Base-by-base conservation (phyloP, 2,797 vertebrate species). In the Octomys mimax region DNA sequence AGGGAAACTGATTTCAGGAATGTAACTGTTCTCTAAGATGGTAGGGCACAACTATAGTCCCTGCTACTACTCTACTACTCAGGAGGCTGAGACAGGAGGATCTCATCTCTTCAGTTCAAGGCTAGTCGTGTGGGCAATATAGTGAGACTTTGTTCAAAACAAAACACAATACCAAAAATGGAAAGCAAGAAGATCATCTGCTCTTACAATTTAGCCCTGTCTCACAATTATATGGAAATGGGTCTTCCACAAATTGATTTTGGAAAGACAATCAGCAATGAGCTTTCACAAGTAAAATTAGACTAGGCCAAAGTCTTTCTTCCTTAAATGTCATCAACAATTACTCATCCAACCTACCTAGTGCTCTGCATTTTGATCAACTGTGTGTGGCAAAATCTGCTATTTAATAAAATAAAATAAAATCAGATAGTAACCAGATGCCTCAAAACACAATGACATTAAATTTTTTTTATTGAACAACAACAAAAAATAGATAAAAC, bases 401-500 rank as follows among this genome's bases (percentile, higher is more conserved):
- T 33, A 80, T 42, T 83, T 52, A 89, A 87, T 64, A 75, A 70
- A 85, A 93, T 22, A 28, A 73, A 89, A 57, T 82, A 66, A 89
- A 96, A 85, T 64, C 13, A 68, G 57, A 75, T 86, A 97, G 98
- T 96, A 98, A 98, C 95, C 85, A 97, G 95, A 96, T 96, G 93
- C 96, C 97, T 98, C 93, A 98, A 95, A 95, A 98, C 90, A 96
- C 95, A 98, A 97, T 97, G 98, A 98, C 98, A 98, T 98, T 98
- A 98, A 98, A 98, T 98, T 94, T 99, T 99, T 99, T 99, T 99
- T 99, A 98, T 99, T 99, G 98, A 54, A 79, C 77, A 54, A 75
- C 71, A 99, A 98, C 98, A 98, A 98, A 98, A 98, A 80, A 91
- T 98, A 97, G 97, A 98, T 98, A 98, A 98, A 99, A 98, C 6